Evolutionary conservation across 2,113 vertebrate genomes (phyloP).

Genomic region (Lophura nycthemera): DNA sequence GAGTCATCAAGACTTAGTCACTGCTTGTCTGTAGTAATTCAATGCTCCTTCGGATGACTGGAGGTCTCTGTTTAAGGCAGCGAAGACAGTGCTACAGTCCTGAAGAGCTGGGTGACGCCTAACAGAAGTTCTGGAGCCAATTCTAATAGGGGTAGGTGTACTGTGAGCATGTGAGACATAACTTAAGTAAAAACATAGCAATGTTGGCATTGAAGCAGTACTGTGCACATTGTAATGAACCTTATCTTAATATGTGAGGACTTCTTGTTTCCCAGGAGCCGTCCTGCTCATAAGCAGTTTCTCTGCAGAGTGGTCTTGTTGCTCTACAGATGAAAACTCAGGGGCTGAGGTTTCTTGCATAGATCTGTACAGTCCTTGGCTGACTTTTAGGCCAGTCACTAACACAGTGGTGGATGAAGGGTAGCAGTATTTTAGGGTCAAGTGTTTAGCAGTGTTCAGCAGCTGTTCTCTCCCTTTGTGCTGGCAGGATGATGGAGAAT

Average conservation of each 20-base stretch:
- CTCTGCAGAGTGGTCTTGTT: not conserved
- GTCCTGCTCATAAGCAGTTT: accelerated
- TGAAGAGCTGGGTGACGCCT: not conserved
- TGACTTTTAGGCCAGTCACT: not conserved
- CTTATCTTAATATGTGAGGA: not conserved
- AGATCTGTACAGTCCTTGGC: not conserved
- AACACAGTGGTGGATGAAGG: not conserved
- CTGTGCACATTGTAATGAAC: not conserved
- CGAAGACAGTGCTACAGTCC: not conserved
- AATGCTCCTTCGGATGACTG: not conserved
- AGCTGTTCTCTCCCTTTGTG: not conserved
- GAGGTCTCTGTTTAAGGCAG: not conserved
- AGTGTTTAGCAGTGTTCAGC: not conserved
- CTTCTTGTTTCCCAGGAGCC: not conserved
- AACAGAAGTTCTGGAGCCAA: accelerated
- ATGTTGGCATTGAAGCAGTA: too few relatives aligned
- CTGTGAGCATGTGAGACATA: not conserved
- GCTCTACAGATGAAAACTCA: not conserved
- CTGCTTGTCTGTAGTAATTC: not conserved
- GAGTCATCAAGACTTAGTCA: not conserved
- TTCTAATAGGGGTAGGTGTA: accelerated
- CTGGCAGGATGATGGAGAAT: not conserved
- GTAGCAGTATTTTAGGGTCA: not conserved
- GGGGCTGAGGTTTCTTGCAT: accelerated
- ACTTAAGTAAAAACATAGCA: not conserved